A percentile compares a stretch with the other conserved stretches of the same genome.
These are phyloP conservation scores for Sebastes diaconus DNA, from an alignment of 2,797 vertebrate genomes.

Conservation along the genomic window DNA sequence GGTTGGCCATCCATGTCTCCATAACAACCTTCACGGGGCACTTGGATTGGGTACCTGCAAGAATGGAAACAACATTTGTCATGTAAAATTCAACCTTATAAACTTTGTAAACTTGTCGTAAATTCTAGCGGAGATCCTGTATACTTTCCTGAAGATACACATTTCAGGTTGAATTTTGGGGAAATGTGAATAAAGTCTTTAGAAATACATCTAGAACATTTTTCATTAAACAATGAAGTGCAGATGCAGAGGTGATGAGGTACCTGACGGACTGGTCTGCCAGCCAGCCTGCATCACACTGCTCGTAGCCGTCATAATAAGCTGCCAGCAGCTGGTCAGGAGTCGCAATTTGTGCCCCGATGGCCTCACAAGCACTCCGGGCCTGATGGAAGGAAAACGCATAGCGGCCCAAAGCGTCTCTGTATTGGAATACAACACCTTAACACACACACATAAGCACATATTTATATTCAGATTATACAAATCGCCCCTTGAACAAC, in stretches of 20 bases:
- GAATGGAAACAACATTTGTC: background rate
- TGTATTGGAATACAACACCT: conserved; percentile 98
- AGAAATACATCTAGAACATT: background rate
- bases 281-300: conserved; percentile 96
- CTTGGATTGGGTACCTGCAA: conserved; percentile 92
- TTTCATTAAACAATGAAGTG: background rate
- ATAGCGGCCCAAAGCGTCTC: conserved; percentile 89
- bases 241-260: background rate
- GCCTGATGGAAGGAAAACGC: conserved; percentile 89
- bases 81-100: background rate
- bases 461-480: background rate
- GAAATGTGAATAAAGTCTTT: background rate
- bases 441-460: conserved; percentile 28
- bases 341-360: conserved; percentile 89
- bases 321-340: conserved; percentile 92
- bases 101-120: background rate
- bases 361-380: conserved; percentile 85
- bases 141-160: background rate
- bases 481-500: background rate
- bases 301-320: conserved; percentile 92
- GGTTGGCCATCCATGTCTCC: conserved; percentile 95
- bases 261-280: conserved; percentile 96
- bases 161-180: background rate
- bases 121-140: background rate
- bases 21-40: conserved; percentile 90